These are phyloP conservation scores for Aleadryas rufinucha DNA, from an alignment of 2,113 vertebrate genomes.

Conservation along the genomic window DNA sequence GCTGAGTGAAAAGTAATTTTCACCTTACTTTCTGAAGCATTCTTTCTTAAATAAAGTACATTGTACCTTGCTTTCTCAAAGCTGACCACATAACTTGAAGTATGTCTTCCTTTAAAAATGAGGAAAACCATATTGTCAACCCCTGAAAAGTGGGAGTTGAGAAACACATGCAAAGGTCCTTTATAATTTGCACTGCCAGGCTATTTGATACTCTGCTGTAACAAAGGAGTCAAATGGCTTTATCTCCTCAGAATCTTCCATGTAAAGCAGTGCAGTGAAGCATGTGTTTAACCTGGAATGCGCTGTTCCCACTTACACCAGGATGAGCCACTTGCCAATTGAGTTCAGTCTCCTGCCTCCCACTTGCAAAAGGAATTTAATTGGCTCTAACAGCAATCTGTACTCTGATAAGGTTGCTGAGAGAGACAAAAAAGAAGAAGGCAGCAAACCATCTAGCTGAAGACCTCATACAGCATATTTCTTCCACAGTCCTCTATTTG, in stretches of 20 bases:
- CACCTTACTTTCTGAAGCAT: background rate
- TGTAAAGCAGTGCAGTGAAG: background rate
- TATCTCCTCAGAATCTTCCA: background rate
- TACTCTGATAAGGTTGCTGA: background rate
- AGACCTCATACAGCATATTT: background rate
- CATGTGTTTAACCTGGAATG: background rate
- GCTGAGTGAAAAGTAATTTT: background rate
- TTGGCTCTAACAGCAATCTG: background rate
- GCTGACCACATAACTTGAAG: background rate
- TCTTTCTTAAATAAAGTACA: background rate
- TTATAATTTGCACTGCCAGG: background rate
- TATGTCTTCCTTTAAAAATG: background rate
- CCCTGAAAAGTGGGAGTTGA: background rate
- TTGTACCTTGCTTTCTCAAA: background rate
- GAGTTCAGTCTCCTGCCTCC: background rate
- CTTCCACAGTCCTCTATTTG: background rate
- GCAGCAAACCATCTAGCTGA: background rate
- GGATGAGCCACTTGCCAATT: background rate
- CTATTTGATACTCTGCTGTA: background rate
- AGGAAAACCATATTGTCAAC: background rate
- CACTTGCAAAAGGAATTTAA: background rate
- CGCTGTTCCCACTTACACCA: background rate
- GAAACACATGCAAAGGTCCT: background rate
- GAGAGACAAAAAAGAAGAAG: background rate
- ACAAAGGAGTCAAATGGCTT: constrained; percentile 7